These are phyloP conservation scores for Cynocephalus volans DNA, from an alignment of 2,113 vertebrate species.

Conservation along the genomic window DNA sequence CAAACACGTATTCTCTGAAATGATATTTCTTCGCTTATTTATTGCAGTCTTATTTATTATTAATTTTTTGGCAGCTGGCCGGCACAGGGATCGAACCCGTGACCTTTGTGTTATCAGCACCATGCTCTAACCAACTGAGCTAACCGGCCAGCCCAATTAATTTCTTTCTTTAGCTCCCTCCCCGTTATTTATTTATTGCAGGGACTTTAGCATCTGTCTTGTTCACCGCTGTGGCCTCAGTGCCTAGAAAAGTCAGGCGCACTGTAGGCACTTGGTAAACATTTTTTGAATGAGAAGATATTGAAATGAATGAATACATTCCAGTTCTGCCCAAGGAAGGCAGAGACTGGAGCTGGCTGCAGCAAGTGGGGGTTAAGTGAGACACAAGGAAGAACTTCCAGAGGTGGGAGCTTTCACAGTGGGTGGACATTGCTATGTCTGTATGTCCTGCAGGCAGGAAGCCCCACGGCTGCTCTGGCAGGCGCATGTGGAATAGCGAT, in stretches of 20 bases:
- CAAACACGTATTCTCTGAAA: background rate
- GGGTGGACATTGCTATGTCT: background rate
- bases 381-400: background rate
- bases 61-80: too few species aligned
- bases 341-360: background rate
- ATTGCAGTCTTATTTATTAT: too few species aligned
- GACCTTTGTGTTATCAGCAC: too few species aligned
- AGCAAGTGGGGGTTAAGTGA: background rate
- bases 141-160: too few species aligned
- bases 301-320: background rate
- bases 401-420: background rate
- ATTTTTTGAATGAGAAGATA: background rate
- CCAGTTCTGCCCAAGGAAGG: background rate
- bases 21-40: background rate
- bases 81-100: too few species aligned
- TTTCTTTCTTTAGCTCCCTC: too few species aligned
- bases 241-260: background rate
- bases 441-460: background rate
- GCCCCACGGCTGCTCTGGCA: background rate
- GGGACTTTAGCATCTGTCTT: background rate
- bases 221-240: background rate
- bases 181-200: background rate
- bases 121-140: too few species aligned
- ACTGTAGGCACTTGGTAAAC: background rate
- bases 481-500: constrained; percentile 56